Percentiles rank a stretch among this genome's conserved stretches.
These are phyloP conservation scores for Prionailurus bengalensis DNA, from an alignment of 2,113 vertebrate species.

Conservation along the genomic window DNA sequence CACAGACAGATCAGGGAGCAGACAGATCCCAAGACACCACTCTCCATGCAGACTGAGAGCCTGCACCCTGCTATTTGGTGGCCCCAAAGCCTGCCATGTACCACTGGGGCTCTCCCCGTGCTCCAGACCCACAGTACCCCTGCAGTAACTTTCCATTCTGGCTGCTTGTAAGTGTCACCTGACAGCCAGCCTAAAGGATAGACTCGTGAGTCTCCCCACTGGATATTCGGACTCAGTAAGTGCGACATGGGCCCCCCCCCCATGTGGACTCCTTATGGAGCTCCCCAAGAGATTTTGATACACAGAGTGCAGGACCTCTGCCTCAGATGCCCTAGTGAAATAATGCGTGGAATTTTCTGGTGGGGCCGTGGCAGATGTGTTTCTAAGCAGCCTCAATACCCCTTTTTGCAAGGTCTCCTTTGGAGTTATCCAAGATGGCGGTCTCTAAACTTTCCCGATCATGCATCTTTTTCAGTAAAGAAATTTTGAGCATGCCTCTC, in stretches of 20 bases:
- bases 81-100: background rate
- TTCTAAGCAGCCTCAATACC: background rate
- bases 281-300: background rate
- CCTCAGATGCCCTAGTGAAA: background rate
- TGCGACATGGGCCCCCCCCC: background rate
- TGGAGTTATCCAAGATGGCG: background rate
- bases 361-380: background rate
- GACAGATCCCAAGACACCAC: background rate
- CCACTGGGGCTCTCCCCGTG: rapidly evolving
- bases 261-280: background rate
- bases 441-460: background rate
- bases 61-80: background rate
- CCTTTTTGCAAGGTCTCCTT: background rate
- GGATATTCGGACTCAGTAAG: background rate
- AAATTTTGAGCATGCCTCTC: background rate
- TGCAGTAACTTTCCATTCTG: background rate
- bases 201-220: background rate
- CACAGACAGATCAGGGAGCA: background rate
- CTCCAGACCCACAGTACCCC: background rate
- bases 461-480: background rate
- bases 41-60: background rate
- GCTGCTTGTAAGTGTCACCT: background rate
- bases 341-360: background rate
- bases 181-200: background rate
- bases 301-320: background rate